A percentile compares a stretch with the other conserved stretches of the same genome.
Conservation (phyloP, 1,140 invertebrate genomes). For the Pectinophora gossypiella region DNA sequence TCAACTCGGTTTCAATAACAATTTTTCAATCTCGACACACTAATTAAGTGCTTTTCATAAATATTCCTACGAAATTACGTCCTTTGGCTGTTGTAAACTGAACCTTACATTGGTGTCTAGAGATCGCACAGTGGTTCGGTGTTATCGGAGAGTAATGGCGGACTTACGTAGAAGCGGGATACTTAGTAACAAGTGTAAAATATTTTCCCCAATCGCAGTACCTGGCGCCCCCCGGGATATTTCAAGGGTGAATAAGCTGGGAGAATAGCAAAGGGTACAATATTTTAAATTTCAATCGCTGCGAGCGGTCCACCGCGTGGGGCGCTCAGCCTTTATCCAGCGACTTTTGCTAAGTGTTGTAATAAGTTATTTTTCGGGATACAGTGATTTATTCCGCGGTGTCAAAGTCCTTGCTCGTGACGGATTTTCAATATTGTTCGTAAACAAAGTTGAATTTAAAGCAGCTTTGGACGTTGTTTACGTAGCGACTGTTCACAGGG, state of each 20-base stretch:
- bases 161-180: slow-evolving; percentile 67
- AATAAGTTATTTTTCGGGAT: slow-evolving; percentile 52
- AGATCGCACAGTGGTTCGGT: too few relatives aligned
- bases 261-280: slow-evolving; percentile 76
- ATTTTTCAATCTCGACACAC: slow-evolving; percentile 74
- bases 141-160: slow-evolving; percentile 28
- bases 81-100: slow-evolving; percentile 16
- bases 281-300: slow-evolving; percentile 77
- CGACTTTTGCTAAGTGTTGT: slow-evolving; percentile 65
- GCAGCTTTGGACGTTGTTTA: too few relatives aligned
- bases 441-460: too few relatives aligned
- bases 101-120: too few relatives aligned
- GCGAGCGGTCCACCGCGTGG: slow-evolving; percentile 62
- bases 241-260: slow-evolving; percentile 76
- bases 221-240: slow-evolving; percentile 74
- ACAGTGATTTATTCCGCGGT: too few relatives aligned
- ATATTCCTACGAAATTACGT: slow-evolving; percentile 40
- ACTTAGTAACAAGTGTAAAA: slow-evolving; percentile 75
- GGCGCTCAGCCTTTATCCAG: slow-evolving; percentile 61
- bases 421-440: too few relatives aligned
- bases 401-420: too few relatives aligned
- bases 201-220: slow-evolving; percentile 73
- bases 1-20: slow-evolving; percentile 73
- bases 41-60: slow-evolving; percentile 74
- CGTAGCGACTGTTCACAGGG: too few relatives aligned